Conservation (phyloP, 2,888 invertebrate species). For the Protonemura montana region DNA sequence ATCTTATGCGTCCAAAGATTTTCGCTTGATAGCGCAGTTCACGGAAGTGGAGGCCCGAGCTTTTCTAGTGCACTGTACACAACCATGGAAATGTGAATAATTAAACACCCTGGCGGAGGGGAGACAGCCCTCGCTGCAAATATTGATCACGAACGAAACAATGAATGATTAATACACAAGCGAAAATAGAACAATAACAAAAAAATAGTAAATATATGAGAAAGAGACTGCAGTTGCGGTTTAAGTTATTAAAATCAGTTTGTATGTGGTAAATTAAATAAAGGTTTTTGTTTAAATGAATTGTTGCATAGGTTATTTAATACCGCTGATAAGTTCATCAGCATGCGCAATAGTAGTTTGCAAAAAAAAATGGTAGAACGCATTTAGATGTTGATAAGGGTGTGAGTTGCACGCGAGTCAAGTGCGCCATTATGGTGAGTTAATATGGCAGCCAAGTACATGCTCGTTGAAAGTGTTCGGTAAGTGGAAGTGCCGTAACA, state of each 20-base stretch:
- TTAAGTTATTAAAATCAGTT: background rate
- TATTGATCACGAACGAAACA: background rate
- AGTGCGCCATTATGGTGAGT: background rate
- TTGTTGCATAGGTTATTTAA: background rate
- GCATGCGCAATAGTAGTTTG: background rate
- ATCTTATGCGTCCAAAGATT: background rate
- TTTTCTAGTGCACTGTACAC: conserved; percentile 7
- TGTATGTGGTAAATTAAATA: background rate
- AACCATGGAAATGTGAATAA: conserved; percentile 7
- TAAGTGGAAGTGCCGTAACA: background rate
- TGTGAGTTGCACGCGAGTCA: background rate
- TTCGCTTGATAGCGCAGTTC: background rate
- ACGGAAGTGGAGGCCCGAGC: background rate
- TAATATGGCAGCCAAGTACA: background rate
- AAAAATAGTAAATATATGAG: background rate
- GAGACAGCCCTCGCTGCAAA: background rate
- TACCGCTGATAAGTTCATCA: background rate
- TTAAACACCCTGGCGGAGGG: background rate
- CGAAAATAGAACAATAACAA: background rate
- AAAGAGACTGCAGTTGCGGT: background rate
- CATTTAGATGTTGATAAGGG: background rate
- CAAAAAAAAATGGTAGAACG: background rate
- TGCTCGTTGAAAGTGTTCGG: too few species aligned
- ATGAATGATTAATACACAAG: background rate
- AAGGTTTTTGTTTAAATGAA: background rate